Conservation (phyloP, 2,797 vertebrate genomes). For the Hoplostethus atlanticus region DNA sequence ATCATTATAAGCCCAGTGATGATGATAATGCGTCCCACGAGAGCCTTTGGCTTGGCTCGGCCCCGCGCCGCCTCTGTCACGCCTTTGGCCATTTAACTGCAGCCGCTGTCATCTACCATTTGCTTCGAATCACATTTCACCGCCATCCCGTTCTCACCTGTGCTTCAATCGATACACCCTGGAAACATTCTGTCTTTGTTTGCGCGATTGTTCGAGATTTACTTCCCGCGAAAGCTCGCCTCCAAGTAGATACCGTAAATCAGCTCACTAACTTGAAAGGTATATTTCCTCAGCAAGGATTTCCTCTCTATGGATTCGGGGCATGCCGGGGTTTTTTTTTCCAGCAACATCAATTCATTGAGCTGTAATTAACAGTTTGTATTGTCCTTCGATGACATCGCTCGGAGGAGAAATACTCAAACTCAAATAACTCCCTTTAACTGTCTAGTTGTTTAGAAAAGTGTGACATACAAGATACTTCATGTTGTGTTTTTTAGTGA, state of each 20-base stretch:
- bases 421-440: slow-evolving; percentile 56
- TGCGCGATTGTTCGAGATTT: slow-evolving; percentile 38
- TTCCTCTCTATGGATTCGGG: slow-evolving; percentile 52
- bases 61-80: slow-evolving; percentile 21
- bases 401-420: slow-evolving; percentile 57
- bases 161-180: slow-evolving; percentile 15
- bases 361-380: slow-evolving; percentile 71
- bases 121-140: slow-evolving; percentile 7
- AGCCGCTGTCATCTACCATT: slow-evolving; percentile 30
- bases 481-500: slow-evolving; percentile 14
- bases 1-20: slow-evolving; percentile 49
- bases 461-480: background rate
- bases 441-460: slow-evolving; percentile 32
- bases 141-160: slow-evolving; percentile 15
- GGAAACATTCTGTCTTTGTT: slow-evolving; percentile 18
- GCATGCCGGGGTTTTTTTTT: slow-evolving; percentile 28
- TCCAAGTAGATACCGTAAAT: no score
- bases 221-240: slow-evolving; percentile 38
- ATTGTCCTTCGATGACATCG: slow-evolving; percentile 63
- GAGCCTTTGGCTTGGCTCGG: slow-evolving; percentile 44
- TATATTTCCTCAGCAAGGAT: slow-evolving; percentile 50
- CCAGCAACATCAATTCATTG: slow-evolving; percentile 51
- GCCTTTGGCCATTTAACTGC: slow-evolving; percentile 46
- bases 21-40: slow-evolving; percentile 59
- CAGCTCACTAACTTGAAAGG: slow-evolving; percentile 23